These are phyloP conservation scores for Suillia variegata DNA, from an alignment of 2,888 invertebrate species.

Conservation along the genomic window DNA sequence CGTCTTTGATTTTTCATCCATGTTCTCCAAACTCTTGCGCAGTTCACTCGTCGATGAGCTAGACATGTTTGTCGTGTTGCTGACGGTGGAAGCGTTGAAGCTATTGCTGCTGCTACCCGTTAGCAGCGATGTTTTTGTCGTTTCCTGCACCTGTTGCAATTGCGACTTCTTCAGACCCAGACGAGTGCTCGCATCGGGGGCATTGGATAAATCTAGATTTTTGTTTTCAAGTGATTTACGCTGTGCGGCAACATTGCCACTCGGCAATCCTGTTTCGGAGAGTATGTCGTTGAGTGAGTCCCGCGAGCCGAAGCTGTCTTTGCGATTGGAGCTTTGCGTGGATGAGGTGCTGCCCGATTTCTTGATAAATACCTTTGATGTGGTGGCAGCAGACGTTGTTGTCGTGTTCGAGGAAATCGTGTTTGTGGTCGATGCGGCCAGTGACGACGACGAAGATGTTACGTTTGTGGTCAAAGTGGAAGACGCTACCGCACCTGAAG, in stretches of 20 bases:
- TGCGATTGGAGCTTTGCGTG: conserved; percentile 49
- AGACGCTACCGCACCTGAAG: conserved; percentile 33
- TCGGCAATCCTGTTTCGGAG: conserved; percentile 56
- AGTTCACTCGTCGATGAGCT: conserved; percentile 40
- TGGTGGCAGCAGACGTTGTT: conserved; percentile 55
- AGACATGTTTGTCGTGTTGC: conserved; percentile 26
- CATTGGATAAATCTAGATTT: conserved; percentile 53
- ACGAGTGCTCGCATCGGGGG: conserved; percentile 35
- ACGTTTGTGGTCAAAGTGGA: conserved; percentile 43
- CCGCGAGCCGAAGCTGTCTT: conserved; percentile 59
- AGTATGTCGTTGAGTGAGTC: conserved; percentile 60
- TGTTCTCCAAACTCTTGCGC: conserved; percentile 57
- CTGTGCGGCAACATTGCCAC: conserved; percentile 64
- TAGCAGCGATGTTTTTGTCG: conserved; percentile 23
- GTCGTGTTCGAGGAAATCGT: conserved; percentile 7
- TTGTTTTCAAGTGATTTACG: conserved; percentile 64
- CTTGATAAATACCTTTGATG: conserved; percentile 47
- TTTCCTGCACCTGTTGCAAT: conserved; percentile 16
- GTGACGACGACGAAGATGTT: conserved; percentile 14
- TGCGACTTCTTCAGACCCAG: conserved; percentile 40
- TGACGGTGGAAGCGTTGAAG: conserved; percentile 24
- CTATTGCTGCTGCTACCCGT: conserved; percentile 29
- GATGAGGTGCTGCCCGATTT: conserved; percentile 51
- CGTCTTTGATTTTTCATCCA: conserved; percentile 59
- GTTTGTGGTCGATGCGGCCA: conserved; percentile 19